Base-by-base conservation (phyloP, 2,113 vertebrate genomes). In the Tringa solitaria region DNA sequence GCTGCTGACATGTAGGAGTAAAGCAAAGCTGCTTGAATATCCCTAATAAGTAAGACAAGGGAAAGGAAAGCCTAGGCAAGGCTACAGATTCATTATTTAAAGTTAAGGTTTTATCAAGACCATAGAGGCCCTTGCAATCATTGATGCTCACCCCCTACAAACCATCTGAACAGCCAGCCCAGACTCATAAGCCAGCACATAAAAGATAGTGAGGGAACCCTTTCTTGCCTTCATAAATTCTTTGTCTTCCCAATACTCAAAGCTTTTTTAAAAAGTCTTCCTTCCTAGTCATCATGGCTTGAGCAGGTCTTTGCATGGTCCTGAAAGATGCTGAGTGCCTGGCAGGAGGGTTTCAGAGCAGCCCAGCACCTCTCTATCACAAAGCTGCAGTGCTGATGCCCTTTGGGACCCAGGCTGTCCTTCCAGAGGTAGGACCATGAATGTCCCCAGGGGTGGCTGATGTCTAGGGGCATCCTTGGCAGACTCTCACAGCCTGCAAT, bases 351-450 rank as follows among this genome's bases (percentile, higher is more conserved):
- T 73, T 54, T 93, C 67, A 79, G 70, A 76, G 79, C 61, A 76
- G 35, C 45, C 45, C 37, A 50, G 10, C 28, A n/a, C 21, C 26
- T 56, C 75, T 75, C 45, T 77, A 5, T 43, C 54, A 57, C 63
- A 73, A 51, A 86, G 16, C 30, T 80, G 45, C 53, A 30, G 35
- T 57, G 41, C 45, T 90, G 28, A 7, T 45, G 13, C 33, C 30
- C 48, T 51, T 82, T 76, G 63, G 48, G 24, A 45, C 27, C 9
- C 54, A 57, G 24, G 33, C n/a, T 84, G 45, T 30, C 27, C 57
- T 68, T 24, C 19, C 48, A 85, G 56, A 56, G 69, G 45, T 24
- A 74, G 41, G 41, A 39, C 15, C 1, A 6, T 0, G 0, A 70
- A 32, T 33, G 46, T 74, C 8, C 46, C 51, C 43, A 54, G 20